Base-by-base conservation (phyloP, 2,797 vertebrate species). In the Crypturellus tataupa region DNA sequence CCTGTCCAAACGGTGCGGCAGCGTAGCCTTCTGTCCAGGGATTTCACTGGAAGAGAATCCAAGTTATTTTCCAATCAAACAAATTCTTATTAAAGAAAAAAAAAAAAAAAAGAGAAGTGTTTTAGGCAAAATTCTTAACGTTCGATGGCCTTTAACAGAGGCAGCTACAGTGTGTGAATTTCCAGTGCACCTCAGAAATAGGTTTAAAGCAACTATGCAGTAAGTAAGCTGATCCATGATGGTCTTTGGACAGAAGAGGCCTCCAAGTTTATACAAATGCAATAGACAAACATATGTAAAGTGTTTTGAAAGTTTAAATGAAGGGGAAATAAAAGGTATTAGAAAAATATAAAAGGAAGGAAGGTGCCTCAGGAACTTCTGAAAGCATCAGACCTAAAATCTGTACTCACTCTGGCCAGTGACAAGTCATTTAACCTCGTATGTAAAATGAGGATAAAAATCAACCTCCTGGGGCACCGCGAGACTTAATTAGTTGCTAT, bases 401-500 rank as follows among this genome's bases (percentile, higher is more conserved):
- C 31, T 68, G 79, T 40, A 55, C 39, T 63, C 31, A 4, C 55
- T 16, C 2, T 44, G 80, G 89, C 27, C 89, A 90, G 58, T 27
- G 80, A 59, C 58, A 71, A 71, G 44, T 11, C 33, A 90, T 87
- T 89, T 84, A 53, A 87, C 49, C 78, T 94, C 55, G 11, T n/a
- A 4, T 33, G 83, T 37, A 62, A 88, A 90, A 90, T 6, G 81
- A 69, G 85, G 89, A 33, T 56, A 79, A 63, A 3, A 3, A 59
- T 35, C 49, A 84, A 67, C 84, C 91, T 37, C 94, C 2, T 5
- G 91, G 79, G 94, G 59, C 75, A 64, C 1, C 0, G 25, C 65
- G 77, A 93, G 47, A 63, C 37, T 92, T 93, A 93, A 94, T 94
- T 60, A 95, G 93, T 76, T 95, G 84, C 93, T 90, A 94, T 96